These are phyloP conservation scores for Lepeophtheirus salmonis DNA, from an alignment of 1,140 invertebrate species.

Conservation along the genomic window DNA sequence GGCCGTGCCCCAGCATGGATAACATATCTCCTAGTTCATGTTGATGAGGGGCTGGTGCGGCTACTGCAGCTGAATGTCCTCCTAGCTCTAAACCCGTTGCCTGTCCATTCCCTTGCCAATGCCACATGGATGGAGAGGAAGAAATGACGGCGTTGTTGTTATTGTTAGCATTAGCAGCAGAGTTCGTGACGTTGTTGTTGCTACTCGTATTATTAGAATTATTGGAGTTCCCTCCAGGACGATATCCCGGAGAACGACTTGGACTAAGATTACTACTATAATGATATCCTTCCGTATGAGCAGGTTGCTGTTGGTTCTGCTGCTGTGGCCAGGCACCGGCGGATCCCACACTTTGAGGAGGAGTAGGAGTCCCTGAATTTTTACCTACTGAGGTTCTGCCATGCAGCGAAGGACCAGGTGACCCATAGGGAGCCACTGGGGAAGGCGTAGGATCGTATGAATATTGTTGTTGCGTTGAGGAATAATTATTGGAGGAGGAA, in stretches of 20 bases:
- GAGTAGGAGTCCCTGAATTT: constrained; percentile 8
- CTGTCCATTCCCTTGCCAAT: constrained; percentile 9
- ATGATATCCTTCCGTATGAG: constrained; percentile 1
- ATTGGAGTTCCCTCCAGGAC: background rate
- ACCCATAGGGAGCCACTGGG: constrained; percentile 6
- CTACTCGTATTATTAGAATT: background rate
- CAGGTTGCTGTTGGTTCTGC: background rate
- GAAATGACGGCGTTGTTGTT: background rate
- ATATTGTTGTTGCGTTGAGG: background rate
- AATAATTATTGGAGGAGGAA: background rate
- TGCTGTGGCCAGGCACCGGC: background rate
- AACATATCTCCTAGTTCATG: constrained; percentile 15
- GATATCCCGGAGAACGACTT: constrained; percentile 3
- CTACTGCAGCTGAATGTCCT: background rate
- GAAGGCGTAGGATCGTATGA: constrained; percentile 14
- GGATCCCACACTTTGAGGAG: background rate
- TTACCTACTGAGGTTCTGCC: background rate
- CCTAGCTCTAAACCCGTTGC: background rate
- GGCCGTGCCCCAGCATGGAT: constrained; percentile 5
- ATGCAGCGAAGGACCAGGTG: background rate
- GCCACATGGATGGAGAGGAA: constrained; percentile 10
- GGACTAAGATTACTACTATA: constrained; percentile 14
- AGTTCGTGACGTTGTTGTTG: background rate
- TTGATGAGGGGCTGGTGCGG: background rate
- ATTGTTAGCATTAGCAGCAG: too few relatives aligned